Percentiles rank a stretch among this genome's conserved stretches.
Evolutionary conservation across 2,888 invertebrate genomes (phyloP).

Genomic region (Thelaira solivaga): DNA sequence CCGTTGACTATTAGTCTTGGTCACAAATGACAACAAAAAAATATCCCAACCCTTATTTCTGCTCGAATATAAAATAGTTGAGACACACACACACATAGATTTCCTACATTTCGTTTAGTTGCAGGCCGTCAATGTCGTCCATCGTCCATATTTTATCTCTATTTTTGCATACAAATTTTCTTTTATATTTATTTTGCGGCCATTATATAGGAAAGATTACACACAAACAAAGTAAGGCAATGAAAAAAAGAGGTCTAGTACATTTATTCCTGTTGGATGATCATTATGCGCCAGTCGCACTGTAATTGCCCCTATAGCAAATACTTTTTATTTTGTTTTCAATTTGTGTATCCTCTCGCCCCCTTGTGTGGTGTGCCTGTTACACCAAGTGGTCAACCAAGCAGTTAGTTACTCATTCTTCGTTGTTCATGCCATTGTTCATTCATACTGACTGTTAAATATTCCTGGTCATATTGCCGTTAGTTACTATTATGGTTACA

Average conservation of each 20-base stretch:
- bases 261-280: conserved; percentile 46
- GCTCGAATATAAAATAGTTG: too few species aligned
- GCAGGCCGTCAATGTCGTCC: conserved; percentile 35
- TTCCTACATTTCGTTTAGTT: conserved; percentile 25
- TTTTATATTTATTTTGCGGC: not conserved
- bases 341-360: not conserved
- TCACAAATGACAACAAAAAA: conserved; percentile 51
- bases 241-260: not conserved
- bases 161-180: conserved; percentile 39
- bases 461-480: not conserved
- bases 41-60: conserved; percentile 51
- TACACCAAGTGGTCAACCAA: conserved; percentile 34
- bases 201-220: not conserved
- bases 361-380: conserved; percentile 1
- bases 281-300: conserved; percentile 56
- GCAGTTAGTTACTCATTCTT: too few species aligned
- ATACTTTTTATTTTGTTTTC: not conserved
- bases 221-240: not conserved
- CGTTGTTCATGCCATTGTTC: not conserved
- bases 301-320: conserved; percentile 56
- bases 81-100: not conserved
- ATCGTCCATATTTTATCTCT: conserved; percentile 34
- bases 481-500: not conserved
- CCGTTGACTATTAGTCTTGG: conserved; percentile 66
- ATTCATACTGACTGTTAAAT: not conserved